phyloP scores from a whole-genome alignment of 2,888 invertebrate species.

The Lithophane ornitopus region DNA sequence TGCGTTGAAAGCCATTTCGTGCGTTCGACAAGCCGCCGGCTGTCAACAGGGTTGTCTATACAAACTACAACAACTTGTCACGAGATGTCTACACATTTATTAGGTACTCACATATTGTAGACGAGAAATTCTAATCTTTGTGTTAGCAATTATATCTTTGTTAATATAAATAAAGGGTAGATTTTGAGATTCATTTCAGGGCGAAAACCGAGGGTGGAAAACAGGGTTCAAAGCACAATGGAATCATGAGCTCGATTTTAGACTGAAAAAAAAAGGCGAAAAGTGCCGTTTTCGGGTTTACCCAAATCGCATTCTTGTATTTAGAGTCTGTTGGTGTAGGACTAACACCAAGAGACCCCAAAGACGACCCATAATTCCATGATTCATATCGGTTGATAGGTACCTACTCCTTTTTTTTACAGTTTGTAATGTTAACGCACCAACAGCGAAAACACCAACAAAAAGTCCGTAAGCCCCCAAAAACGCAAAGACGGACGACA shows the following conservation, averaged over 20 bases:
- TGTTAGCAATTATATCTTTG: neutral
- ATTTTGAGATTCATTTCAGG: neutral
- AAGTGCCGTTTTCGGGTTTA: neutral
- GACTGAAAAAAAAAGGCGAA: neutral
- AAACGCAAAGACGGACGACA: neutral
- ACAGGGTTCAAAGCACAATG: neutral
- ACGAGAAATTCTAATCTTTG: neutral
- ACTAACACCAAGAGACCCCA: neutral
- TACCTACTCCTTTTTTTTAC: neutral
- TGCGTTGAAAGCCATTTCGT: conserved; percentile 35
- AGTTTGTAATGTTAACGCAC: neutral
- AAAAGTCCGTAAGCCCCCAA: neutral
- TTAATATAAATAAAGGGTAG: neutral
- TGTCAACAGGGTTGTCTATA: conserved; percentile 44
- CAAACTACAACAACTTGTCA: conserved; percentile 38
- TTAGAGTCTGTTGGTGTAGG: too few species aligned
- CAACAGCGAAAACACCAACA: neutral
- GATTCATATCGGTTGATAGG: neutral
- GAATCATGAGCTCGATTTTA: neutral
- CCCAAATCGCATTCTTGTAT: neutral
- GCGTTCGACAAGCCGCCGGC: conserved; percentile 17
- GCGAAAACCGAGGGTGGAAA: neutral
- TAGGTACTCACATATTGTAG: neutral
- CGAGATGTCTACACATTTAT: conserved; percentile 19
- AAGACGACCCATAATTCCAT: too few species aligned